Evolutionary conservation across 2,888 invertebrate species (phyloP), one percentile per base, ranked within the genome.

Genomic region (Heteromurus nitidus): DNA sequence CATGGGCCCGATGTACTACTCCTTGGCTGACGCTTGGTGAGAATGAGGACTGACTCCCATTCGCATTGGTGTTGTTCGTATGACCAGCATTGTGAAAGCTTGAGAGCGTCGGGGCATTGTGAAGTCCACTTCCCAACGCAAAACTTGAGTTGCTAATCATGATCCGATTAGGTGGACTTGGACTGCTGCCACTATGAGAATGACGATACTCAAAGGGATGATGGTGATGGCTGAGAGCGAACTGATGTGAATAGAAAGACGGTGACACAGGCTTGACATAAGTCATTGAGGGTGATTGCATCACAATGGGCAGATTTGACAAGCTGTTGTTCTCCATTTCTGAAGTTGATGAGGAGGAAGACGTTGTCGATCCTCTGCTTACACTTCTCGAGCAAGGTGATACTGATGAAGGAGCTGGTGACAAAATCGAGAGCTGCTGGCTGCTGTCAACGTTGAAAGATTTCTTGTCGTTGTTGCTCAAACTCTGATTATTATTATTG

Each of bases 1-100:
- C 70, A 75, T 80, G 82, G 72, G 75, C 70, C 70, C 76, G 82
- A 80, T 80, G 80, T 47, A 82, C n/a, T n/a, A n/a, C n/a, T n/a
- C n/a, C n/a, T n/a, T n/a, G n/a, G 67, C 82, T 65, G 79, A n/a
- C n/a, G 18, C 22, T 7, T 18, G 75, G 36, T 22, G 68, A 50
- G 9, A 36, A 22, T 60, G 82, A 55, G 50, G 53, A 44, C 36
- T 72, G 79, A 26, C 55, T 70, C n/a, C n/a, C n/a, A n/a, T n/a
- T n/a, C n/a, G n/a, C n/a, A 44, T 50, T 53, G 53, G 13, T 68
- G 64, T 58, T 20, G 50, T 30, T 64, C 26, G 31, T 18, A 24
- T 44, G 50, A n/a, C n/a, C 3, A 5, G 50, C 36, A 36, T n/a
- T 67, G 31, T 69, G 44, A 68, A 73, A 74, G 68, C 62, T 72